Evolutionary conservation across 2,888 invertebrate genomes (phyloP), one percentile per base, ranked within the genome.

Genomic region (Rhaphigaster nebulosa): DNA sequence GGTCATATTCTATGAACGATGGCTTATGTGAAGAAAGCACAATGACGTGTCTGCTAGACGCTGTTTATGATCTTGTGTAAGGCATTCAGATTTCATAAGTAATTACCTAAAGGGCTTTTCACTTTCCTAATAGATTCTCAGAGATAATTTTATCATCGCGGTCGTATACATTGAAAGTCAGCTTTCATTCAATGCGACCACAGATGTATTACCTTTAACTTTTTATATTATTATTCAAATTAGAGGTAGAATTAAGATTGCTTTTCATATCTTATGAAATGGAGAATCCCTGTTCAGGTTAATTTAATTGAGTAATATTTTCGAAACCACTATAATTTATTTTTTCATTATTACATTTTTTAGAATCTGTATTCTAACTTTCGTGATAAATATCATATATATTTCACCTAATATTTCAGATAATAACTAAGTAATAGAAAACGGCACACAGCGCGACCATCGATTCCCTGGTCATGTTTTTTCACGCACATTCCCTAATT

Each of bases 31-130:
- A 76, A 76, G 18, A 76, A 38, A 38, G 34, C 70, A 38, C 20
- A 34, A 8, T 38, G 23, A 20, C 20, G 8, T 76, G 23, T 76
- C 18, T 38, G 20, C 34, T 1, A 76, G 20, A 23, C 38, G 20
- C 70, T 38, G 34, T 76, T 76, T 34, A 76, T 15, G 34, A 76
- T 18, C 34, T 76, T 76, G 34, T 23, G 70, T 6, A 76, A 76
- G 3, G 20, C 70, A 8, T 20, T 76, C 38, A 76, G 34, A 38
- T 38, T 76, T 76, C 70, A 38, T 76, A 76, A 76, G 70, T 76
- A 76, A 76, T 76, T 76, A 76, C 70, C 34, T 38, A 76, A 76
- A 76, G 34, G 70, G 70, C 70, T 76, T 76, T 76, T 20, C 70
- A 76, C 5, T 76, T 76, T 76, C 70, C 65, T 65, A 65, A 65